Evolutionary conservation across 2,888 invertebrate species (phyloP), one percentile per base, ranked within the genome.

Genomic region (Spodoptera picta): DNA sequence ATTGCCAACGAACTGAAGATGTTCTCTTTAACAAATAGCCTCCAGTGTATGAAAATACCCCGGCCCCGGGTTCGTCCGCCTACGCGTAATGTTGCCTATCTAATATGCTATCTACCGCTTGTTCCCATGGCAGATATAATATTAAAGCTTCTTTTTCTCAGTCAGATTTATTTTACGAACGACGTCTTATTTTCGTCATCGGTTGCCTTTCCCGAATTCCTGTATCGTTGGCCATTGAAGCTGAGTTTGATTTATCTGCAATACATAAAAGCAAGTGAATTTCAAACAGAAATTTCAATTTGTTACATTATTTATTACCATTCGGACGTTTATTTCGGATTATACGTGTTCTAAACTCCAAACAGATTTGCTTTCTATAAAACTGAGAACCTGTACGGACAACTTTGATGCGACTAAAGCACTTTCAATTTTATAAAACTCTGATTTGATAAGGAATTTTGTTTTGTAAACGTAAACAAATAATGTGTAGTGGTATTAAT

Each of bases 31-130:
- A 66, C 67, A 67, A 77, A 70, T 81, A 74, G 66, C 74, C 71
- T 76, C 65, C 54, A 70, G 58, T 64, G 65, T 75, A 75, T 82
- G 81, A 89, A 89, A 88, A 91, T 89, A 90, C 81, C 68, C 74
- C 80, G 83, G 83, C 86, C 85, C 74, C 81, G 83, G 83, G 87
- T 86, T 84, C 65, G 73, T 74, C 79, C 90, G 76, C 90, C 90
- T 83, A 91, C 90, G 76, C 77, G 62, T 69, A 74, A 79, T 73
- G 65, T 72, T 71, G 68, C 75, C 77, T 80, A 77, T 82, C 77
- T 84, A 69, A 77, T 75, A 80, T 79, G 78, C 77, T 75, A 78
- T 80, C 72, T 65, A 72, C 77, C 76, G 80, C 82, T 81, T 86
- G 85, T 87, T 89, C 69, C 83, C 77, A 82, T 82, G 78, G 81